Conservation (phyloP, 53 echinoderm and acorn worm genomes). For the Crossaster papposus region DNA sequence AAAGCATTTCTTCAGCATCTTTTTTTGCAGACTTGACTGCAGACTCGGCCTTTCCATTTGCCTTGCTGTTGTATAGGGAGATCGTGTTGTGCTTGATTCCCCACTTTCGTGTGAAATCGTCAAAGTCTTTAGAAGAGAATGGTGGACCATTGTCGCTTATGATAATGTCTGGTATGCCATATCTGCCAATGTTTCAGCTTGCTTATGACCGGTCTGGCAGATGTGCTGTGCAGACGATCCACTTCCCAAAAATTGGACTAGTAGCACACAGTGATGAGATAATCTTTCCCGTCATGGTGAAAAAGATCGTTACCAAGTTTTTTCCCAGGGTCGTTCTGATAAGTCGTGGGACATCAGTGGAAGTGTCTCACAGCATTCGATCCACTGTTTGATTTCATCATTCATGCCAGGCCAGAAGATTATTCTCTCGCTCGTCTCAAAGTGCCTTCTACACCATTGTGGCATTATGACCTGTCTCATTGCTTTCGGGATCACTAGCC, state of each 20-base stretch:
- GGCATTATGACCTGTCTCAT: conserved; percentile 58
- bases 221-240: conserved; percentile 48
- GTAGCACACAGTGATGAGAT: conserved; percentile 65
- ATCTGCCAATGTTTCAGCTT: conserved; percentile 59
- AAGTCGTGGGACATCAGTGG: conserved; percentile 63
- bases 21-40: conserved; percentile 60
- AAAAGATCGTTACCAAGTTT: conserved; percentile 67
- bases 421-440: conserved; percentile 64
- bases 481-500: conserved; percentile 61
- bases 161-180: conserved; percentile 55
- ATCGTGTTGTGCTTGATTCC: conserved; percentile 59
- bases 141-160: conserved; percentile 67
- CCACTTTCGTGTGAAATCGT: conserved; percentile 39
- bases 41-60: conserved; percentile 67
- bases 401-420: conserved; percentile 64
- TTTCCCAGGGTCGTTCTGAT: conserved; percentile 63
- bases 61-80: conserved; percentile 69
- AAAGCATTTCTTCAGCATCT: conserved; percentile 38
- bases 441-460: conserved; percentile 60
- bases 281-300: conserved; percentile 40
- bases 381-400: conserved; percentile 46
- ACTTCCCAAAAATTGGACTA: conserved; percentile 66
- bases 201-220: conserved; percentile 43
- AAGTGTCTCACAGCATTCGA: conserved; percentile 54
- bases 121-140: conserved; percentile 61